These are phyloP conservation scores for Lophura nycthemera DNA, from an alignment of 2,113 vertebrate species.

Conservation along the genomic window DNA sequence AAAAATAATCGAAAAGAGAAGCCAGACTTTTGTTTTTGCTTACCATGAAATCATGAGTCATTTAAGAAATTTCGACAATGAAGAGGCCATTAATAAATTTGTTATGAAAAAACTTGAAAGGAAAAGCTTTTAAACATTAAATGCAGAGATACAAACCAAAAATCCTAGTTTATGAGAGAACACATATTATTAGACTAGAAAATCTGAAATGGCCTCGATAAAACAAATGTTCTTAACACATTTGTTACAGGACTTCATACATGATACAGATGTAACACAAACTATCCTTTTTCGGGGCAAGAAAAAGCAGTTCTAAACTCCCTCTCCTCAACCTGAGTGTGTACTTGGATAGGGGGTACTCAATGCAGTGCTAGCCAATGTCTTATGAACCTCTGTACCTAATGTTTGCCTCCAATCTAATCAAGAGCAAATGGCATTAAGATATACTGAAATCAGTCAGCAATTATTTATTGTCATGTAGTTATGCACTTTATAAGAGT, in stretches of 20 bases:
- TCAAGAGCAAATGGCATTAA: not conserved
- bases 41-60: not conserved
- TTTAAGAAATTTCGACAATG: not conserved
- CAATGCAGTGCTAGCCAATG: not conserved
- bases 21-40: not conserved
- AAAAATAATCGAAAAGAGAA: not conserved
- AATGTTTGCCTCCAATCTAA: not conserved
- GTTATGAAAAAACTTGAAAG: not conserved
- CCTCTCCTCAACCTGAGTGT: not conserved
- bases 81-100: not conserved
- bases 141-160: not conserved
- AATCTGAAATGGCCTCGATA: not conserved
- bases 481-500: not conserved
- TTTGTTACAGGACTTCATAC: not conserved
- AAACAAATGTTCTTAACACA: not conserved
- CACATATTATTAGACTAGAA: not conserved
- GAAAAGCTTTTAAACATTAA: not conserved
- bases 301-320: not conserved
- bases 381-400: not conserved
- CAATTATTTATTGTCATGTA: not conserved
- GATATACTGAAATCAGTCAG: not conserved
- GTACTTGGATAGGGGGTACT: not conserved
- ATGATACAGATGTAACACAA: not conserved
- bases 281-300: not conserved
- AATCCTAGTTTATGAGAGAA: not conserved